Evolutionary conservation across 1,140 invertebrate species (phyloP).

Genomic region (Muscidifurax raptorellus): DNA sequence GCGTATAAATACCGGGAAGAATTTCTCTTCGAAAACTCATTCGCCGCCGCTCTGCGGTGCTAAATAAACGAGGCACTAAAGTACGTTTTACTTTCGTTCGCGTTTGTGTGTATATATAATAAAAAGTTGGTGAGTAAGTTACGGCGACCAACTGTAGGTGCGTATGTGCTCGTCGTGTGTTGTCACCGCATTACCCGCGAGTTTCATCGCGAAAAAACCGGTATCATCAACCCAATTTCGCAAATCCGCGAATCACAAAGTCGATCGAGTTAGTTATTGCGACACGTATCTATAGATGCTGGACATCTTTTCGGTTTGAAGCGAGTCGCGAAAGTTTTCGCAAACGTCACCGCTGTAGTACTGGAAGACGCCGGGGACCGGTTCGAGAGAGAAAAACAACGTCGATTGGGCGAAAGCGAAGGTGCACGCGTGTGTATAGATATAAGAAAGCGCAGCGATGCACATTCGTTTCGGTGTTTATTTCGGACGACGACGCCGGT

Average conservation of each 20-base stretch:
- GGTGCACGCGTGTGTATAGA: too few species aligned
- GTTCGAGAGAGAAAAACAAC: slow-evolving; percentile 24
- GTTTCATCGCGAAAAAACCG: not conserved
- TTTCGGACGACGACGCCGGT: not conserved
- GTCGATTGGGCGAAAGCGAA: slow-evolving; percentile 22
- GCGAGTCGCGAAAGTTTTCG: not conserved
- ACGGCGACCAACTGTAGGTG: too few species aligned
- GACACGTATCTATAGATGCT: not conserved
- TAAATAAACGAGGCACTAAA: slow-evolving; percentile 1
- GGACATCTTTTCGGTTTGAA: not conserved
- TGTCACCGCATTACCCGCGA: not conserved
- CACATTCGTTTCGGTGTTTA: not conserved
- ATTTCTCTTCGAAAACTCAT: not conserved
- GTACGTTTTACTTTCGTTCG: not conserved
- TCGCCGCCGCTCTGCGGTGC: not conserved
- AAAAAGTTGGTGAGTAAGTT: not conserved
- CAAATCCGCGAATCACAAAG: slow-evolving; percentile 21
- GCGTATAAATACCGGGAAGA: not conserved
- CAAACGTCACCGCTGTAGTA: not conserved
- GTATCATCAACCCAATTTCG: slow-evolving; percentile 34
- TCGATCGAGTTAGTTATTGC: not conserved
- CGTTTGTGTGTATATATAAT: too few species aligned
- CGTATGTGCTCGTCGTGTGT: not conserved
- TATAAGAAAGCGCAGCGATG: slow-evolving; percentile 28
- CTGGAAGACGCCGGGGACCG: not conserved